Evolutionary conservation across 2,888 invertebrate genomes (phyloP), one percentile per base, ranked within the genome.

Genomic region (Clepsis dumicolana): DNA sequence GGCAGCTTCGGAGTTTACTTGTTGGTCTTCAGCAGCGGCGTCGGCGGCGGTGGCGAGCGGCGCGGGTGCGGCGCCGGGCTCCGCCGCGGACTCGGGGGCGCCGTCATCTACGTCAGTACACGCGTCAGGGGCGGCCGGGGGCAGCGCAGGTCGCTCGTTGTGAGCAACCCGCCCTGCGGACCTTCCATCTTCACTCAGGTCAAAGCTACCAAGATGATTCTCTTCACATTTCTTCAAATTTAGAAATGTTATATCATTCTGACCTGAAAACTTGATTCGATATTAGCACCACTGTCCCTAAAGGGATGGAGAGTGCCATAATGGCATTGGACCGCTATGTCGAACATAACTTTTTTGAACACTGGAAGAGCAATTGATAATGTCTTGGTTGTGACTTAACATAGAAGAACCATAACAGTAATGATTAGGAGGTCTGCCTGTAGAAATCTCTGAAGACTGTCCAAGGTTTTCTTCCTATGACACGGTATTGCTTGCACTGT

Each of bases 251-350:
- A 80, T 78, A 80, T 80, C 79, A 79, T 87, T 83, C 87, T 88
- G 85, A 93, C 93, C 93, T 93, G 93, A 93, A 93, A 93, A 93
- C 93, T 93, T 86, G 93, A 93, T 92, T 90, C 84, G 84, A 90
- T 84, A 93, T 93, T 93, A 93, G 88, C 90, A 92, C 89, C 88
- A 84, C 83, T 82, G 83, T 85, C 86, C 85, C 70, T 68, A 66
- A n/a, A n/a, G 85, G 75, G 74, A 76, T 70, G 74, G 79, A 84
- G 78, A 83, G 83, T 76, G 77, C 80, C 76, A 80, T 79, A 81
- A 80, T 74, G 78, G 81, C 83, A 68, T 73, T 68, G 73, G 77
- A 80, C 81, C 76, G 80, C 83, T 80, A 80, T 75, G 75, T 86
- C 84, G 82, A 77, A 78, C 80, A 83, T 79, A 77, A 78, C 80